These are phyloP conservation scores for Branchinecta sandiegonensis DNA, from an alignment of 2,888 invertebrate genomes.

Conservation along the genomic window DNA sequence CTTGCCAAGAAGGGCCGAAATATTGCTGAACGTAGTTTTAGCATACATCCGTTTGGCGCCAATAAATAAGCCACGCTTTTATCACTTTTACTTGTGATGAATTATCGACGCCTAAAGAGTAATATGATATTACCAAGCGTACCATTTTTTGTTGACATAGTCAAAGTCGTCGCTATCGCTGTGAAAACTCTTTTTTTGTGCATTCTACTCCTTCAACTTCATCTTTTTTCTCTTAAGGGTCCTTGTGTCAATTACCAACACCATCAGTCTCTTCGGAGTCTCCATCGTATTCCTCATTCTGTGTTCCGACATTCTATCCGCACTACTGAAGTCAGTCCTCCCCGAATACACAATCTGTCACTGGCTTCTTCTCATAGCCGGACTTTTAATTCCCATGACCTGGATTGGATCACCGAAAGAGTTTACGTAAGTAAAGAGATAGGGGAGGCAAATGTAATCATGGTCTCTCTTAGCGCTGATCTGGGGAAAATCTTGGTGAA, in stretches of 20 bases:
- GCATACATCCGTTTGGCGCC: too few species aligned
- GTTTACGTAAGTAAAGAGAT: constrained; percentile 44
- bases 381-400: constrained; percentile 44
- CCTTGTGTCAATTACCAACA: constrained; percentile 45
- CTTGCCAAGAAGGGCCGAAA: too few species aligned
- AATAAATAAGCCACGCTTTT: too few species aligned
- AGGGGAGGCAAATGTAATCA: neutral
- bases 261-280: constrained; percentile 50
- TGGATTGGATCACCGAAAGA: constrained; percentile 56
- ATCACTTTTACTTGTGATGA: too few species aligned
- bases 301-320: constrained; percentile 48
- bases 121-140: too few species aligned
- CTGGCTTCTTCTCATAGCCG: constrained; percentile 48
- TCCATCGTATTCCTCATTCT: constrained; percentile 50
- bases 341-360: constrained; percentile 44
- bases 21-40: too few species aligned
- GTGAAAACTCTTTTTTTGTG: neutral
- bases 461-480: too few species aligned
- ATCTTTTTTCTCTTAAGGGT: constrained; percentile 31
- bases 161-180: too few species aligned
- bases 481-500: too few species aligned
- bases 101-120: too few species aligned
- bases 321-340: constrained; percentile 39
- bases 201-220: constrained; percentile 11
- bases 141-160: too few species aligned